Evolutionary conservation across 1,140 invertebrate genomes (phyloP).

Genomic region (Drosophila kepulauana): DNA sequence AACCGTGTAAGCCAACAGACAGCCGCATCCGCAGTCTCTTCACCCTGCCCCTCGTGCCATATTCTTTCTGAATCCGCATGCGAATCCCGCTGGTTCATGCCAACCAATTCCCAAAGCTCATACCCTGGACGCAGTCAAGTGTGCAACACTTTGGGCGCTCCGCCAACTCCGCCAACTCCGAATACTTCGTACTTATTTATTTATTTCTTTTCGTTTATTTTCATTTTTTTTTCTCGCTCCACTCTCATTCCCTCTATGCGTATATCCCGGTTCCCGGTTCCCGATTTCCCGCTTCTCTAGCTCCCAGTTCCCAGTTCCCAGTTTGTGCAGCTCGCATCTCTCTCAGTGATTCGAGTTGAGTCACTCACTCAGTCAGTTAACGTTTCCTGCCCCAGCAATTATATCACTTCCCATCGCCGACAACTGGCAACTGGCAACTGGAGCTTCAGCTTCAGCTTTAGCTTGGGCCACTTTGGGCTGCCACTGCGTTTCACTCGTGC

Average conservation of each 20-base stretch:
- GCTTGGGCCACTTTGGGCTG: constrained; percentile 32
- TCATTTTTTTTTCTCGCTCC: neutral
- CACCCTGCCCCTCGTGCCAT: neutral
- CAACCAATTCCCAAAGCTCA: constrained; percentile 11
- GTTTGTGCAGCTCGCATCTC: neutral
- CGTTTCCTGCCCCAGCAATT: constrained; percentile 78
- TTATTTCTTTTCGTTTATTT: constrained; percentile 27
- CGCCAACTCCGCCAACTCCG: constrained; percentile 55
- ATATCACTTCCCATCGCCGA: constrained; percentile 75
- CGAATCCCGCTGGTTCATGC: neutral
- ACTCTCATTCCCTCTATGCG: neutral
- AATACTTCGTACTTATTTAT: constrained; percentile 62
- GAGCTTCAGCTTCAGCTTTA: neutral
- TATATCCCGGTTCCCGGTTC: constrained; percentile 2
- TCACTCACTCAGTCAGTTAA: constrained; percentile 76
- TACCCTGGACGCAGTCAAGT: constrained; percentile 62
- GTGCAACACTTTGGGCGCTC: constrained; percentile 70
- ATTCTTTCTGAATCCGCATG: too few species aligned
- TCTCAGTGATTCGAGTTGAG: constrained; percentile 45
- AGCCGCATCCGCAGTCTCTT: constrained; percentile 18
- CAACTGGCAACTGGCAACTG: constrained; percentile 3
- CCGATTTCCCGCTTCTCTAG: neutral
- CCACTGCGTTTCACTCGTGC: constrained; percentile 68
- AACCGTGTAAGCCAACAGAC: constrained; percentile 20
- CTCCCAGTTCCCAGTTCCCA: neutral